These are phyloP conservation scores for Canis aureus DNA, from an alignment of 2,113 vertebrate species.

Conservation along the genomic window DNA sequence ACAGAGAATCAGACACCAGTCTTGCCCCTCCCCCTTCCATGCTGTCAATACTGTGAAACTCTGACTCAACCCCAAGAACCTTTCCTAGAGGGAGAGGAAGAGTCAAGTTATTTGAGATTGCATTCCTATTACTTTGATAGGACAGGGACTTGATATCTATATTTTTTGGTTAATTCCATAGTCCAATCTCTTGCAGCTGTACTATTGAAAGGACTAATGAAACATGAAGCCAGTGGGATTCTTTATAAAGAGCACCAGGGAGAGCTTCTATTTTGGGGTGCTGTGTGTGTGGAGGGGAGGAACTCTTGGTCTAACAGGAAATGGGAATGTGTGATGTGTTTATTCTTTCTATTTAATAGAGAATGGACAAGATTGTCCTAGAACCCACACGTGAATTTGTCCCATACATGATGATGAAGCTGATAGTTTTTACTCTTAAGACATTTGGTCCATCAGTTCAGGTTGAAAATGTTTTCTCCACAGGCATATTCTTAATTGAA, in stretches of 20 bases:
- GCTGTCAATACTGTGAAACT: neutral
- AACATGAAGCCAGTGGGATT: neutral
- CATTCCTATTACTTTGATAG: too few species aligned
- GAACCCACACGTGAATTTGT: neutral
- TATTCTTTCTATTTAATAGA: neutral
- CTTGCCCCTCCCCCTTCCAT: neutral
- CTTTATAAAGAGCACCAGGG: neutral
- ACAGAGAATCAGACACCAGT: neutral
- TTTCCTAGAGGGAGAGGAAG: neutral
- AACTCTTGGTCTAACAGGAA: neutral
- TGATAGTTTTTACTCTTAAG: neutral
- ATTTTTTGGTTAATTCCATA: neutral
- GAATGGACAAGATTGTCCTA: neutral
- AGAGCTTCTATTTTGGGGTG: neutral
- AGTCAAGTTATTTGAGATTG: neutral
- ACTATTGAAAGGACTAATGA: neutral
- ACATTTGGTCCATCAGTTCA: neutral
- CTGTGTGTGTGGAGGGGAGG: neutral
- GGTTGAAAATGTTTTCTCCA: neutral
- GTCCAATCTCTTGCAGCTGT: neutral
- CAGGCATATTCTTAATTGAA: neutral
- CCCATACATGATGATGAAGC: neutral
- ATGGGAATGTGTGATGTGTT: neutral
- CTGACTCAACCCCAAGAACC: too few species aligned
- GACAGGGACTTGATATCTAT: too few species aligned